Percentiles rank a stretch among this genome's conserved stretches.
phyloP scores from a whole-genome alignment of 1,140 invertebrate species.

The Bilobella aurantiaca region DNA sequence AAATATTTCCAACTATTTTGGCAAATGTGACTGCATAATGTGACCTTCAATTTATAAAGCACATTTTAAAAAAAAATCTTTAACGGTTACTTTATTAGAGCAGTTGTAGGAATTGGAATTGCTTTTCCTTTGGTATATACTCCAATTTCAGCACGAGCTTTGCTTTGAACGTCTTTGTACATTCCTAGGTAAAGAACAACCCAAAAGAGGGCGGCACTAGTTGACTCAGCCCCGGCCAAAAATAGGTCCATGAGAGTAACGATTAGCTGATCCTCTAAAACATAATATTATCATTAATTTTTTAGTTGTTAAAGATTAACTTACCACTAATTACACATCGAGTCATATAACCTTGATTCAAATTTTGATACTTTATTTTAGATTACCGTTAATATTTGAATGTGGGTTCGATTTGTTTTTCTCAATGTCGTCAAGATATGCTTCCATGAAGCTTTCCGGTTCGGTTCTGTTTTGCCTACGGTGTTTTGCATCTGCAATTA shows the following conservation, averaged over 20 bases:
- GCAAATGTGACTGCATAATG: no score
- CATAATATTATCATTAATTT: no score
- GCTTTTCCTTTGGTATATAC: no score
- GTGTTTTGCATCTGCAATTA: not conserved
- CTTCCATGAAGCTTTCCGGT: conserved; percentile 7
- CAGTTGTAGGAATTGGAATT: no score
- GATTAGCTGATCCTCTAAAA: not conserved
- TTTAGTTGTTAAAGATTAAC: no score
- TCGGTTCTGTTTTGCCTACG: not conserved
- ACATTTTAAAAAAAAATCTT: no score
- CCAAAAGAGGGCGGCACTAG: not conserved
- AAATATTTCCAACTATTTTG: no score
- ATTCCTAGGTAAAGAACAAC: not conserved
- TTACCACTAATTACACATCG: no score
- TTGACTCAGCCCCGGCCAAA: conserved; percentile 1
- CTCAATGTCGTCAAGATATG: not conserved
- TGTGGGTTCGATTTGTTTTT: not conserved
- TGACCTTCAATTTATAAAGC: no score
- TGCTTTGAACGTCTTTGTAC: not conserved
- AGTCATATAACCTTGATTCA: no score
- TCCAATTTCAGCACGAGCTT: not conserved
- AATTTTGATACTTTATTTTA: no score
- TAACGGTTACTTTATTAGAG: no score
- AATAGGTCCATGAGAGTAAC: not conserved
- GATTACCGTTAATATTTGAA: not conserved